These are phyloP conservation scores for Parapsyche elsis DNA, from an alignment of 1,140 invertebrate species.

Conservation along the genomic window DNA sequence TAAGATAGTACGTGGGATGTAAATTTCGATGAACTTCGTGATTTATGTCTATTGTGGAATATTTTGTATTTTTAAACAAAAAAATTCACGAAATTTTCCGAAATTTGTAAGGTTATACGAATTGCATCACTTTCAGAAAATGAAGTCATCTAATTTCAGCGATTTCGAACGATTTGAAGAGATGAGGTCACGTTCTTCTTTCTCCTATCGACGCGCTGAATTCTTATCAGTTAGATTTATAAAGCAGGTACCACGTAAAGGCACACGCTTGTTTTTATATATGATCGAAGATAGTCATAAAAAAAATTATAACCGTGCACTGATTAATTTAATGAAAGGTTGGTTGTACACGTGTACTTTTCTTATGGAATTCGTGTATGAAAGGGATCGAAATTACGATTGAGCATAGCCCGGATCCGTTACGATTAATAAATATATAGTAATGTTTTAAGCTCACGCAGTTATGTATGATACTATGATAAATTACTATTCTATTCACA, in stretches of 20 bases:
- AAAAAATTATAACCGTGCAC: too few species aligned
- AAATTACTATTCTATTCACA: not conserved
- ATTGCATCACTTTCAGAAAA: not conserved
- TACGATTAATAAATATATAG: slow-evolving; percentile 12
- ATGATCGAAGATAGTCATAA: too few species aligned
- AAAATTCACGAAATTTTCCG: not conserved
- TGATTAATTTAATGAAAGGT: too few species aligned
- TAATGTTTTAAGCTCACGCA: slow-evolving; percentile 5
- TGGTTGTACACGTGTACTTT: too few species aligned
- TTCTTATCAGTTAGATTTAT: not conserved
- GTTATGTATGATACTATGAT: not conserved
- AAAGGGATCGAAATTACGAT: not conserved
- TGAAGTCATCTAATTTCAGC: slow-evolving; percentile 1
- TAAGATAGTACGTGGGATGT: not conserved
- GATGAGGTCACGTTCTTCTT: not conserved
- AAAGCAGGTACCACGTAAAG: too few species aligned
- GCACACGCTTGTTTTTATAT: too few species aligned
- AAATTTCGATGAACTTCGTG: not conserved
- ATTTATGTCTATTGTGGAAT: not conserved
- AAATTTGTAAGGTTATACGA: not conserved
- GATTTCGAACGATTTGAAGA: not conserved
- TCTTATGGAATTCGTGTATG: too few species aligned
- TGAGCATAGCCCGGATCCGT: not conserved
- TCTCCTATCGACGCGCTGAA: not conserved
- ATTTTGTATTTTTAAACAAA: not conserved